Evolutionary conservation across 2,888 invertebrate genomes (phyloP).

Genomic region (Lydus trimaculatus): DNA sequence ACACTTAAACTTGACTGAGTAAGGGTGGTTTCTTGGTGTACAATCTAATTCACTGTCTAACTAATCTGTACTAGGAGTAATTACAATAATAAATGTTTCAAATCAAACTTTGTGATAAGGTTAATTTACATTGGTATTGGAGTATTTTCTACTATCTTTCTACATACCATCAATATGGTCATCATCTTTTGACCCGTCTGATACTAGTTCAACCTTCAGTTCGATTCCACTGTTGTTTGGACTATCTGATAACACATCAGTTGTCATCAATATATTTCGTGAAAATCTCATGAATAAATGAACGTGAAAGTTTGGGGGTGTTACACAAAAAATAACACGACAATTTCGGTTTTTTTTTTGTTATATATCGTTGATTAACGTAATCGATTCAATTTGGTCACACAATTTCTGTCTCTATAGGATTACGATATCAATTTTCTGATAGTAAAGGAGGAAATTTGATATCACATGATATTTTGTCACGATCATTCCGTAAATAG

Average conservation of each 20-base stretch:
- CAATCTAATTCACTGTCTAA: neutral
- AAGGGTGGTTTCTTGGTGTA: neutral
- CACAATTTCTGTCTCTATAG: neutral
- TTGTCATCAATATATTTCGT: neutral
- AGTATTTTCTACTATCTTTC: neutral
- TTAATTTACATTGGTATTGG: neutral
- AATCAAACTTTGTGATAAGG: neutral
- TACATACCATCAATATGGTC: slow-evolving; percentile 30
- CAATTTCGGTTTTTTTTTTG: neutral
- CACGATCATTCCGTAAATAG: neutral
- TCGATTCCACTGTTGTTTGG: slow-evolving; percentile 28
- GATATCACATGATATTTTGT: neutral
- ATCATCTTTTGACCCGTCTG: slow-evolving; percentile 23
- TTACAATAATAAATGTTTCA: neutral
- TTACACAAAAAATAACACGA: no score
- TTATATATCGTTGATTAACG: neutral
- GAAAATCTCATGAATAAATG: neutral
- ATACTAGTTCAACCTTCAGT: slow-evolving; percentile 29
- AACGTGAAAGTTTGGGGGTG: neutral
- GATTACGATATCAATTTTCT: slow-evolving; percentile 1
- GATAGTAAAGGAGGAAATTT: neutral
- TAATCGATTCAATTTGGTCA: slow-evolving; percentile 13
- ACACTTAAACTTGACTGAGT: neutral
- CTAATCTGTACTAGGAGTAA: neutral
- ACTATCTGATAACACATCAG: slow-evolving; percentile 25